Base-by-base conservation (phyloP, 2,888 invertebrate species). In the Caenorhabditis sp. region DNA sequence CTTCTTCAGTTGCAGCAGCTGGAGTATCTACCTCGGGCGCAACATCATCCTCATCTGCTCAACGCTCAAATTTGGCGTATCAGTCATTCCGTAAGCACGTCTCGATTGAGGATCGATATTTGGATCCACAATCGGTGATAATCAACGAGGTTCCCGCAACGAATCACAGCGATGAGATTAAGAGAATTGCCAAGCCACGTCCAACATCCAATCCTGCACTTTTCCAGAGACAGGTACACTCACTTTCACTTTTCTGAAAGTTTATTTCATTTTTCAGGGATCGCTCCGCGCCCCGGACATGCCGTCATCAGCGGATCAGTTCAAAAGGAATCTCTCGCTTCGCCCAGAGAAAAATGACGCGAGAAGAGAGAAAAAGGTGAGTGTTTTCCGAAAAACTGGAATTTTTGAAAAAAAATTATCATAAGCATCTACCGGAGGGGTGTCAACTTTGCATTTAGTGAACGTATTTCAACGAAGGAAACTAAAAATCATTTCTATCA, bases 191-290 rank as follows among this genome's bases (percentile, higher is more conserved):
- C 11, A 97, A 97, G 89, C 97, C 97, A 92, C 94, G 97, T 67
- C 98, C 98, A 1, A 97, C 97, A 92, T 98, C 98, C 77, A 97
- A 98, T 51, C 95, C 96, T 37, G 95, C 96, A 86, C 95, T 98
- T 94, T 94, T 99, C 70, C 96, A 97, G 92, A 94, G 98, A 37
- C 98, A 99, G 93, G 96, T 97, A 22, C 9, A 28, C 4, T 15
- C n/a, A n/a, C n/a, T n/a, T n/a, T n/a, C n/a, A n/a, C n/a, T 32
- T 32, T 32, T 32, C 32, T 40, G 40, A 40, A 40, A 56, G 32
- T 35, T 26, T 44, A 55, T 13, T 40, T 13, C 40, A 11, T 40
- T 40, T 40, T 80, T 18, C 70, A 88, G 85, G 88, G 89, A 13
- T 89, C 89, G 4, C 83, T 88, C 22, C 82, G 88, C 9, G 88